These are phyloP conservation scores for Drosophila subobscura DNA, from an alignment of 1,140 invertebrate species.

Conservation along the genomic window DNA sequence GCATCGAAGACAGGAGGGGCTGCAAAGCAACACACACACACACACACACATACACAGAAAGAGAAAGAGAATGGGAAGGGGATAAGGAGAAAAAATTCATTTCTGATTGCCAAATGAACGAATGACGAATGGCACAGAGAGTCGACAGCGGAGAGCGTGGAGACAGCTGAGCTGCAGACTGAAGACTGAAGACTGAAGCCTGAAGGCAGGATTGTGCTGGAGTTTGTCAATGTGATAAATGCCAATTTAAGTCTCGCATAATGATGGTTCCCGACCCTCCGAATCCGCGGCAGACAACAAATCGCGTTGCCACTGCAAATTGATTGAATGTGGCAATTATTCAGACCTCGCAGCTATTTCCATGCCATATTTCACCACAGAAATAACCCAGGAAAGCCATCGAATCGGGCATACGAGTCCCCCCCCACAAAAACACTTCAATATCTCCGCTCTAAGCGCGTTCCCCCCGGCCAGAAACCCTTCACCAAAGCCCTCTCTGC, in stretches of 20 bases:
- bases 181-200: background rate
- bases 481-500: too few relatives aligned
- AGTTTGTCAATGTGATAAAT: slow-evolving; percentile 75
- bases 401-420: too few relatives aligned
- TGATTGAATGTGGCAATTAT: too few relatives aligned
- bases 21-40: slow-evolving; percentile 30
- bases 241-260: slow-evolving; percentile 76
- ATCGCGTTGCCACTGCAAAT: too few relatives aligned
- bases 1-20: slow-evolving; percentile 38
- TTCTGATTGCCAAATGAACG: slow-evolving; percentile 54
- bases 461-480: too few relatives aligned
- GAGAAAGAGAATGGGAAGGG: background rate
- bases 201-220: background rate
- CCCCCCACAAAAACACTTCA: too few relatives aligned
- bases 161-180: slow-evolving; percentile 4
- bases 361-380: too few relatives aligned
- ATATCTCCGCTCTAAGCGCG: too few relatives aligned
- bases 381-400: too few relatives aligned
- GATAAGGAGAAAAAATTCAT: slow-evolving; percentile 34
- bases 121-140: slow-evolving; percentile 42
- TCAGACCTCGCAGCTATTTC: too few relatives aligned
- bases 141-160: background rate
- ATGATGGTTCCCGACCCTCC: slow-evolving; percentile 19
- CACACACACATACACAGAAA: slow-evolving; percentile 12
- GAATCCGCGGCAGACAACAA: too few relatives aligned